Percentiles rank a stretch among this genome's conserved stretches.
These are phyloP conservation scores for Eurystomus glaucurus DNA, from an alignment of 2,797 vertebrate species.

Conservation along the genomic window DNA sequence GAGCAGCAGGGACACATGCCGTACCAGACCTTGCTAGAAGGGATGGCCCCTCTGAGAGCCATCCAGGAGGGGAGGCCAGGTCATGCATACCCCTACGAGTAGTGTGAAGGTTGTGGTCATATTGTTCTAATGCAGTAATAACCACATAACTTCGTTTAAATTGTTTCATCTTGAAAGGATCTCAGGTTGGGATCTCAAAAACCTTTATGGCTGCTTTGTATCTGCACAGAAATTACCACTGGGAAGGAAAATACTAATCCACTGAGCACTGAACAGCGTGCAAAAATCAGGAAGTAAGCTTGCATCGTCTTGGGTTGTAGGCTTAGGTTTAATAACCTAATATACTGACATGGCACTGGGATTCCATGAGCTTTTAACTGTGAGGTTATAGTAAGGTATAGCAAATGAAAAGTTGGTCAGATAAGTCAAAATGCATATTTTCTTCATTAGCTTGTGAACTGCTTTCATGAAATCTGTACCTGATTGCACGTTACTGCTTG, in stretches of 20 bases:
- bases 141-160: neutral
- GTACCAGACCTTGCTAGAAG: too few relatives aligned
- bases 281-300: neutral
- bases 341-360: too few relatives aligned
- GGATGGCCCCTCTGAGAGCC: too few relatives aligned
- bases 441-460: neutral
- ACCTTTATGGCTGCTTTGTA: neutral
- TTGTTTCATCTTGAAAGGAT: neutral
- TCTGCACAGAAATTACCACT: neutral
- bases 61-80: too few relatives aligned
- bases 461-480: neutral
- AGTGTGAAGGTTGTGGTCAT: neutral
- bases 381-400: neutral
- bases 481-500: neutral
- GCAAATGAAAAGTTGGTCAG: neutral
- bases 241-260: neutral
- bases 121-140: neutral
- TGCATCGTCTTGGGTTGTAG: rapidly evolving
- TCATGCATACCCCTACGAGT: too few relatives aligned
- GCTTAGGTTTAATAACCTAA: neutral
- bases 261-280: neutral
- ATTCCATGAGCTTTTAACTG: neutral
- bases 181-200: neutral
- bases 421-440: neutral
- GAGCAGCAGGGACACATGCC: too few relatives aligned